Evolutionary conservation across 2,888 invertebrate genomes (phyloP).

Genomic region (Patella caerulea): DNA sequence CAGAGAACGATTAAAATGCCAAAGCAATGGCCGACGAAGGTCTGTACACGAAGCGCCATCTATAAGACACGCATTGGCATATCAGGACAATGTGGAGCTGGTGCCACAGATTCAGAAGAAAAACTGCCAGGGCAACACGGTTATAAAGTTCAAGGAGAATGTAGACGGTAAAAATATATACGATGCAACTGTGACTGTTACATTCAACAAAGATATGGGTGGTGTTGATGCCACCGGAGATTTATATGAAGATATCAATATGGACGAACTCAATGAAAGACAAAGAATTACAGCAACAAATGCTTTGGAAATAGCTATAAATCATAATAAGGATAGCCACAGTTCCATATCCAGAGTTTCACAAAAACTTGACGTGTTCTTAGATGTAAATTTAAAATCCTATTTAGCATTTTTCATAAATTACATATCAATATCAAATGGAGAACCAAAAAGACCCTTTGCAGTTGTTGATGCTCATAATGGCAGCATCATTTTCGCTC

Average conservation of each 20-base stretch:
- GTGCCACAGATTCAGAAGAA: neutral
- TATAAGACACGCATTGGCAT: neutral
- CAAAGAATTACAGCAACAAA: slow-evolving; percentile 6
- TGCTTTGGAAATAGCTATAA: slow-evolving; percentile 19
- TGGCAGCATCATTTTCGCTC: slow-evolving; percentile 36
- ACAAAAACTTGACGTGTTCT: slow-evolving; percentile 3
- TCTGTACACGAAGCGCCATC: neutral
- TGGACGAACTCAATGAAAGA: neutral
- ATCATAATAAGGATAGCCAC: neutral
- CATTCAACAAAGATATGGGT: neutral
- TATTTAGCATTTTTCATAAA: slow-evolving; percentile 25
- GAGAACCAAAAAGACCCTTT: slow-evolving; percentile 34
- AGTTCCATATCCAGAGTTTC: neutral
- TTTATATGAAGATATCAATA: neutral
- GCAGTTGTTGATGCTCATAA: slow-evolving; percentile 42
- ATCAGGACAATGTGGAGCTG: neutral
- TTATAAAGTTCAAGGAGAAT: neutral
- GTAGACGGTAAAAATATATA: neutral
- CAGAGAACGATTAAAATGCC: too few species aligned
- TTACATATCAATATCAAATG: slow-evolving; percentile 26
- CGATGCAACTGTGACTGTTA: neutral
- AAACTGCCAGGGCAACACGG: neutral
- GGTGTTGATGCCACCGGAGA: neutral
- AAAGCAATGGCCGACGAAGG: neutral
- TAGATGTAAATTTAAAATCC: slow-evolving; percentile 1